Conservation (phyloP, 1,140 invertebrate species). For the Heterodera schachtii region DNA sequence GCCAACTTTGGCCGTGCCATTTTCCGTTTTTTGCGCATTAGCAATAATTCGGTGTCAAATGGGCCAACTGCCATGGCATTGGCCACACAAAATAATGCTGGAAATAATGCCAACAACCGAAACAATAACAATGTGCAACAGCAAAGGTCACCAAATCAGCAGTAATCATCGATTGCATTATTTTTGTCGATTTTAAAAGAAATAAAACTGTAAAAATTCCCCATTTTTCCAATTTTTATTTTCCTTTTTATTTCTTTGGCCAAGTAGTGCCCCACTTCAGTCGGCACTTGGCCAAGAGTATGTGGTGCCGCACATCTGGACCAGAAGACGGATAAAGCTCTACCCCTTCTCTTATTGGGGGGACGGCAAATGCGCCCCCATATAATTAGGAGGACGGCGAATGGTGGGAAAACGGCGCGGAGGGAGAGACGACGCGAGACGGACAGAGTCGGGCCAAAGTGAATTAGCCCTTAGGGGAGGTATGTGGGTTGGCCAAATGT, state of each 20-base stretch:
- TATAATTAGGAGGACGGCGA: not conserved
- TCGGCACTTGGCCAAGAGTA: not conserved
- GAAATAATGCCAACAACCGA: too few relatives aligned
- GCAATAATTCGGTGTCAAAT: too few relatives aligned
- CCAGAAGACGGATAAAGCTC: not conserved
- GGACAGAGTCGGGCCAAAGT: not conserved
- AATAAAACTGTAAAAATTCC: too few relatives aligned
- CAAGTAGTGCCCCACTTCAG: not conserved
- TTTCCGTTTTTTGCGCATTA: too few relatives aligned
- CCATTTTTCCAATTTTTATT: not conserved
- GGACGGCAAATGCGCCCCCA: not conserved
- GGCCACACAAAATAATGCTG: too few relatives aligned
- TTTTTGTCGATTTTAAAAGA: too few relatives aligned
- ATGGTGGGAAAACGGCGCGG: not conserved
- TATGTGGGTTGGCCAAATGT: not conserved
- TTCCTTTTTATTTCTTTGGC: not conserved
- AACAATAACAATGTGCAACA: too few relatives aligned
- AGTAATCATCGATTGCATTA: too few relatives aligned
- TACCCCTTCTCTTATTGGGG: not conserved
- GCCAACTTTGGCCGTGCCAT: too few relatives aligned
- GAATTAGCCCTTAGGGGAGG: slow-evolving; percentile 3
- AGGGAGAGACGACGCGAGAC: not conserved
- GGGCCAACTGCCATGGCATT: too few relatives aligned
- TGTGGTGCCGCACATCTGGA: not conserved
- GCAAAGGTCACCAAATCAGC: too few relatives aligned